Evolutionary conservation across 2,797 vertebrate genomes (phyloP).

Genomic region (Sylvilagus floridanus): DNA sequence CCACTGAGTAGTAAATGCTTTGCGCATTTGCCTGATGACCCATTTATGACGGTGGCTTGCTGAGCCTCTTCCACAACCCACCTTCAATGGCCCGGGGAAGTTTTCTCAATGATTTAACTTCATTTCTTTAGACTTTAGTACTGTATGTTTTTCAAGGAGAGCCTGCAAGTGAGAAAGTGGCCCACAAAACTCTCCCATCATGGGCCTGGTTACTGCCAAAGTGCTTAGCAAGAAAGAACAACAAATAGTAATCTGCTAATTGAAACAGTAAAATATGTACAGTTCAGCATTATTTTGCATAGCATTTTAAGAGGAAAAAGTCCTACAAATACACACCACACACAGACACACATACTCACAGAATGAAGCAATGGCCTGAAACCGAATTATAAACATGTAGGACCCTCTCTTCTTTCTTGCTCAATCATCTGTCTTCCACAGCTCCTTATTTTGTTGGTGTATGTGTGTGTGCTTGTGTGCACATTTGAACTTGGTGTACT

Average conservation of each 20-base stretch:
- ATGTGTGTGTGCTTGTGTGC: background rate
- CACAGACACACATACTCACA: background rate
- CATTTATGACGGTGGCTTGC: conserved; percentile 63
- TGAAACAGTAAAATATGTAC: conserved; percentile 84
- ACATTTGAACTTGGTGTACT: conserved; percentile 61
- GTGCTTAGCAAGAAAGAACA: conserved; percentile 79
- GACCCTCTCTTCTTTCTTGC: conserved; percentile 57
- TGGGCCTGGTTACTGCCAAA: conserved; percentile 81
- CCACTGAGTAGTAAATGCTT: conserved; percentile 74
- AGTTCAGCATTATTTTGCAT: conserved; percentile 76
- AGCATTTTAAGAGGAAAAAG: conserved; percentile 70
- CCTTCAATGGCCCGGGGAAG: conserved; percentile 71
- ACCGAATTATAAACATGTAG: conserved; percentile 71
- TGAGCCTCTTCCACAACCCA: conserved; percentile 56
- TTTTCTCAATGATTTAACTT: conserved; percentile 66
- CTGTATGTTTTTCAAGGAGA: conserved; percentile 70
- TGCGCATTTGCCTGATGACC: conserved; percentile 74
- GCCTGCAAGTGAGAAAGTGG: conserved; percentile 80
- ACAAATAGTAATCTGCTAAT: conserved; percentile 85
- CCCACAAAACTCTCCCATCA: conserved; percentile 76
- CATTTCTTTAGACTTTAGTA: conserved; percentile 77
- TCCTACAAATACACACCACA: background rate
- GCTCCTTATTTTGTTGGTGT: conserved; percentile 37
- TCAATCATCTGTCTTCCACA: conserved; percentile 47
- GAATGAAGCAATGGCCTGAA: conserved; percentile 28